Base-by-base conservation (phyloP, 2,113 vertebrate species). In the Poicephalus meyeri region DNA sequence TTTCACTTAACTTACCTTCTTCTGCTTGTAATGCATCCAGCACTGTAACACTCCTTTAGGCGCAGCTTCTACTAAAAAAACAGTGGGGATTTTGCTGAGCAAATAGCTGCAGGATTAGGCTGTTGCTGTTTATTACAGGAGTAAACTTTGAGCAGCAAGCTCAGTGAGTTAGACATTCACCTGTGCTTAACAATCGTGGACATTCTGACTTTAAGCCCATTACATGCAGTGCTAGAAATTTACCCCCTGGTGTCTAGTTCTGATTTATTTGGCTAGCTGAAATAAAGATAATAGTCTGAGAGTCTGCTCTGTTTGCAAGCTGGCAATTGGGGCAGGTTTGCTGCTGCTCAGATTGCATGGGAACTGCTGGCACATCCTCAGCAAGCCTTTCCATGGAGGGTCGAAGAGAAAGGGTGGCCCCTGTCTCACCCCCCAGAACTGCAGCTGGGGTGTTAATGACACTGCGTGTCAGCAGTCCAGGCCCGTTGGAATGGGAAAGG, bases 201-300 rank as follows among this genome's bases (percentile, higher is more conserved):
- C 71, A 28, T 87, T 56, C 63, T 78, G 88, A 64, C 69, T 89
- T 82, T 13, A 81, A 91, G 94, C 50, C 86, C 80, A 56, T 86
- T 64, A 85, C 31, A 80, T 47, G 24, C 61, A 64, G 35, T 5
- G 33, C 68, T 93, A 63, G 39, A 92, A 94, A 92, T 80, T 53
- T 41, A 65, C 72, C 91, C 66, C 89, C 73, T 16, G 80, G 63
- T 81, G 81, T 73, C 88, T 68, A 64, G 64, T 80, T 50, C 56
- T 91, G 93, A 89, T 95, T 96, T 93, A 95, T 93, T 90, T 88
- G 92, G 73, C 93, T 91, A 80, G 82, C 73, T 71, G 95, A 89
- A 95, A 89, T 86, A 41, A 89, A 95, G 89, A 56, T 86, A 73
- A 82, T 2, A n/a, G 46, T 63, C 69, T 49, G 53, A 86, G 69